Evolutionary conservation across 2,113 vertebrate species (phyloP).

Genomic region (Cebus imitator): DNA sequence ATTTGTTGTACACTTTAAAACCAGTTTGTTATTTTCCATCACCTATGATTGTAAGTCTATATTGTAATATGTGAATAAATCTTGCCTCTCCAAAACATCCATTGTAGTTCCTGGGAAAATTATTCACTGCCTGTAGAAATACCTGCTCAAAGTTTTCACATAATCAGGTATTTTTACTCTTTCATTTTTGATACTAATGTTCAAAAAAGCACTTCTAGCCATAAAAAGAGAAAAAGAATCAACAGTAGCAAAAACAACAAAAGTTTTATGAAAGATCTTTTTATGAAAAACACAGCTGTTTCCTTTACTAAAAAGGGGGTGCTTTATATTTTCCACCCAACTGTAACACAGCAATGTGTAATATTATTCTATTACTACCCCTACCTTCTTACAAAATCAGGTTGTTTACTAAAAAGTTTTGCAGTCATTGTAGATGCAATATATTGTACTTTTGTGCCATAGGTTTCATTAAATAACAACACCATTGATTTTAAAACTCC

Average conservation of each 20-base stretch:
- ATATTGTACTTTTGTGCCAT: slow-evolving; percentile 64
- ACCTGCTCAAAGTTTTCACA: slow-evolving; percentile 71
- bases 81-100: not conserved
- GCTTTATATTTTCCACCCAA: not conserved
- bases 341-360: not conserved
- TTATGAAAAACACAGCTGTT: not conserved
- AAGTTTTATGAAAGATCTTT: slow-evolving; percentile 38
- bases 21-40: not conserved
- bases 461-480: slow-evolving; percentile 70
- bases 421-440: slow-evolving; percentile 69
- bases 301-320: not conserved
- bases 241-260: slow-evolving; percentile 35
- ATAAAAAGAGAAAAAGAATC: slow-evolving; percentile 37
- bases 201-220: slow-evolving; percentile 60
- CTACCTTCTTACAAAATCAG: slow-evolving; percentile 71
- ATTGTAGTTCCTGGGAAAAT: slow-evolving; percentile 61
- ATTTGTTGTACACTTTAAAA: slow-evolving; percentile 45
- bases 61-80: not conserved
- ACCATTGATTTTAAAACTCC: slow-evolving; percentile 43
- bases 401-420: slow-evolving; percentile 70
- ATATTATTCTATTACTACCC: slow-evolving; percentile 61
- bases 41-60: not conserved
- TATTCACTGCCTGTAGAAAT: slow-evolving; percentile 71
- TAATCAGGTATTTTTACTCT: slow-evolving; percentile 71
- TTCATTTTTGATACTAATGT: slow-evolving; percentile 74